These are phyloP conservation scores for Trachurus trachurus DNA, from an alignment of 2,797 vertebrate species.

Conservation along the genomic window DNA sequence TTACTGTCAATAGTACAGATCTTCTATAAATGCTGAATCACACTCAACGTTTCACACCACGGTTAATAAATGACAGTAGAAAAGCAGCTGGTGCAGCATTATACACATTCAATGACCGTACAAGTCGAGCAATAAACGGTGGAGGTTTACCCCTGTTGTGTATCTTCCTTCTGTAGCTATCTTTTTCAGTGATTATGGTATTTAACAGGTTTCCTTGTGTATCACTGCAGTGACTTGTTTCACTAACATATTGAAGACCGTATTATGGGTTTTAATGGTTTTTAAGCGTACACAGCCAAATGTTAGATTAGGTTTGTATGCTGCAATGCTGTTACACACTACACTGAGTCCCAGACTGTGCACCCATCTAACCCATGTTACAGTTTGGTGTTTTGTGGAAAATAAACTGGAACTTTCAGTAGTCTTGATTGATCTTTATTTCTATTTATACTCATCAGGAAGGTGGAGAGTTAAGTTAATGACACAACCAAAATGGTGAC, in stretches of 20 bases:
- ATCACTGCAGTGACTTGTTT: neutral
- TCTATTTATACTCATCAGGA: neutral
- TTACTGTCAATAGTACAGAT: conserved; percentile 12
- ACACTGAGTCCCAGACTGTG: conserved; percentile 21
- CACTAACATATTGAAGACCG: neutral
- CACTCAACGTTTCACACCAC: neutral
- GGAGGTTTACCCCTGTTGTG: neutral
- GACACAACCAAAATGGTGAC: neutral
- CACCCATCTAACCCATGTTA: conserved; percentile 10
- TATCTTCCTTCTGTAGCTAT: neutral
- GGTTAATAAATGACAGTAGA: conserved; percentile 5
- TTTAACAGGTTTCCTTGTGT: conserved; percentile 38
- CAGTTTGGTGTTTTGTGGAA: conserved; percentile 59
- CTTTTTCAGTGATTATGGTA: neutral
- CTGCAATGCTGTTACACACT: conserved; percentile 41
- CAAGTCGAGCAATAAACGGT: conserved; percentile 28
- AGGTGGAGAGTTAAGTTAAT: neutral
- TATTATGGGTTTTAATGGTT: conserved; percentile 3
- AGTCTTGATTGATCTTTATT: neutral
- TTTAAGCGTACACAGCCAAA: neutral
- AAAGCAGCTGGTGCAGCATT: neutral
- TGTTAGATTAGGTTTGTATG: conserved; percentile 33
- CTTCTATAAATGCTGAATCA: neutral
- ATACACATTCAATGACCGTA: neutral
- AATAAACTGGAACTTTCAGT: conserved; percentile 54